These are phyloP conservation scores for Danio aesculapii DNA, from an alignment of 2,797 vertebrate genomes.

Conservation along the genomic window DNA sequence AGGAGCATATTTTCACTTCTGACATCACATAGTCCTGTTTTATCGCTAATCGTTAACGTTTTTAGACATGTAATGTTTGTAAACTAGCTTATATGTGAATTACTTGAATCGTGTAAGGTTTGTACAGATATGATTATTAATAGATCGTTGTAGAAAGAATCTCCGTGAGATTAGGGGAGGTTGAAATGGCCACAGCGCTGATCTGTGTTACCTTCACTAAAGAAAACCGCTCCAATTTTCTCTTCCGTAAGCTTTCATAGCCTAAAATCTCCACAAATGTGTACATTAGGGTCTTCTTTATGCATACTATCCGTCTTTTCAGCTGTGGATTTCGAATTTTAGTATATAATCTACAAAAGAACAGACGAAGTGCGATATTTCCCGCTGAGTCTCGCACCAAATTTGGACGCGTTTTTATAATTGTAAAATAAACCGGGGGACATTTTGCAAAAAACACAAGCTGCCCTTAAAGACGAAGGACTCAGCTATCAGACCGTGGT, in stretches of 20 bases:
- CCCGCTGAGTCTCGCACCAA: constrained; percentile 30
- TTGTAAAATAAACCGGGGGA: constrained; percentile 41
- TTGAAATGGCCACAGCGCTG: constrained; percentile 63
- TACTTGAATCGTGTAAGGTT: not conserved
- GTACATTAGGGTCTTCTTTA: constrained; percentile 57
- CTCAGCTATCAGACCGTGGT: constrained; percentile 30
- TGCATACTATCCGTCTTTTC: not conserved
- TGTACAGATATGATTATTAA: constrained; percentile 26
- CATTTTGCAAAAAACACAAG: constrained; percentile 11
- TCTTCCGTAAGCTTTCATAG: not conserved
- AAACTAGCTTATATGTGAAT: not conserved
- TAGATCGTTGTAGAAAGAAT: constrained; percentile 49
- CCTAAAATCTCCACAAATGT: constrained; percentile 12
- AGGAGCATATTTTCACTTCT: not conserved
- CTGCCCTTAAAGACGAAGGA: constrained; percentile 15
- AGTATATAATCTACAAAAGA: constrained; percentile 61
- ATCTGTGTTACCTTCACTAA: constrained; percentile 66
- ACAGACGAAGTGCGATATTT: constrained; percentile 57
- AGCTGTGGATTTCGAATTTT: constrained; percentile 15
- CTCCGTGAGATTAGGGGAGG: constrained; percentile 57
- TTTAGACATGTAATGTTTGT: not conserved
- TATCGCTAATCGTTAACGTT: not conserved
- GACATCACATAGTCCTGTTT: not conserved
- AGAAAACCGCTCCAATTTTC: constrained; percentile 48
- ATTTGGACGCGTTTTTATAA: constrained; percentile 58